A percentile compares a stretch with the other conserved stretches of the same genome.
These are phyloP conservation scores for Cyprinodon variegatus DNA, from an alignment of 2,113 vertebrate genomes.

Conservation along the genomic window DNA sequence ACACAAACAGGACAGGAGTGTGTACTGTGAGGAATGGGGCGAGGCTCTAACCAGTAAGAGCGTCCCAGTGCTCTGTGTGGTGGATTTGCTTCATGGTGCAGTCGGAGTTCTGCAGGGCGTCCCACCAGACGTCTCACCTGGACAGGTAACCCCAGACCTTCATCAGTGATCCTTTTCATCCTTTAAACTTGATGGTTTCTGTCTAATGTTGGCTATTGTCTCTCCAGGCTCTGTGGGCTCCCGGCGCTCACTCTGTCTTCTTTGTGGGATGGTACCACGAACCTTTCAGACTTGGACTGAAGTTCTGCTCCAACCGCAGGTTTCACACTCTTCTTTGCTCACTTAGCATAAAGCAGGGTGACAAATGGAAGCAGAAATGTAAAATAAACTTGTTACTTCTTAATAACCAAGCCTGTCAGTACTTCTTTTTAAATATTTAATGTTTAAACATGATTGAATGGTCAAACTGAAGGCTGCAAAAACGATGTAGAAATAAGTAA, in stretches of 20 bases:
- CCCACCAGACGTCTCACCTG: conserved; percentile 76
- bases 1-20: conserved; percentile 64
- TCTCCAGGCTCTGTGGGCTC: conserved; percentile 77
- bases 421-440: neutral
- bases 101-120: conserved; percentile 65
- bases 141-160: conserved; percentile 68
- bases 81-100: conserved; percentile 56
- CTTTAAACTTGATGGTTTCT: too few relatives aligned
- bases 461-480: too few relatives aligned
- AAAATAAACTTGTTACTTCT: neutral
- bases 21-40: conserved; percentile 82
- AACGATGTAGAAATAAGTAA: too few relatives aligned
- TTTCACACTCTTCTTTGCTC: conserved; percentile 20
- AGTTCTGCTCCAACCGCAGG: conserved; percentile 83
- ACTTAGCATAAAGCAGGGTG: neutral
- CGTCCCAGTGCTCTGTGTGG: conserved; percentile 74
- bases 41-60: conserved; percentile 77
- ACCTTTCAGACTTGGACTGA: conserved; percentile 82
- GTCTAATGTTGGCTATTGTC: neutral
- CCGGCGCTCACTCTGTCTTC: conserved; percentile 56
- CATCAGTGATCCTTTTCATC: neutral
- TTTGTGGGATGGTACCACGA: conserved; percentile 81
- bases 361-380: neutral
- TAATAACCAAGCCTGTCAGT: neutral
- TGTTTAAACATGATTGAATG: neutral